Evolutionary conservation across 2,113 vertebrate species (phyloP).

Genomic region (Craseonycteris thonglongyai): DNA sequence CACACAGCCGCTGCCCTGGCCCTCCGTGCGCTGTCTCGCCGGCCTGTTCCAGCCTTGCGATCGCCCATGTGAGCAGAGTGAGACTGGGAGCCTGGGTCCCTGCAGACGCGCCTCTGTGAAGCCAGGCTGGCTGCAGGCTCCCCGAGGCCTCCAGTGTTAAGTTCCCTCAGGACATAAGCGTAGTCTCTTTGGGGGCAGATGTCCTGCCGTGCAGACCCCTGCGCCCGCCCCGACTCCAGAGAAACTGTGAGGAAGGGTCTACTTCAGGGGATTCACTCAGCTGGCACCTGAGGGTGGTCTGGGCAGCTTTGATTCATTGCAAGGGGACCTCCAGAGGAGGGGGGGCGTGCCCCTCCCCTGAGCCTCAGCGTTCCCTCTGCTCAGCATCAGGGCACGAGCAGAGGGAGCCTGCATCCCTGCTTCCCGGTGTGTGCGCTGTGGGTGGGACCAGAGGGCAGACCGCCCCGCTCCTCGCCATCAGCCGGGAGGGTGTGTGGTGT

Average conservation of each 20-base stretch:
- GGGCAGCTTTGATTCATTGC: too few relatives aligned
- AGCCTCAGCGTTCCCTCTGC: background rate
- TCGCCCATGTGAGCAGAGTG: fast-evolving
- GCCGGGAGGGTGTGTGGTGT: background rate
- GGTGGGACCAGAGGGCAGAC: background rate
- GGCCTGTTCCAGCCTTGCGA: background rate
- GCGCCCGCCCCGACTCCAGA: background rate
- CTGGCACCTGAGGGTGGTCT: background rate
- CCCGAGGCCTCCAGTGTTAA: too few relatives aligned
- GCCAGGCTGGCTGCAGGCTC: background rate
- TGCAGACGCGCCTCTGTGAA: background rate
- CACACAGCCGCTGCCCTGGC: background rate
- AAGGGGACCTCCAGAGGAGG: too few relatives aligned
- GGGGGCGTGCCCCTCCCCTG: fast-evolving
- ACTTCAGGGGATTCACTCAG: background rate
- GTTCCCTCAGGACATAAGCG: fast-evolving
- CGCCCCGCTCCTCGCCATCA: fast-evolving
- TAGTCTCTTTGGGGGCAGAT: background rate
- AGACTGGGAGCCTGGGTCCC: background rate
- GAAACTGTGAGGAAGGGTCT: background rate
- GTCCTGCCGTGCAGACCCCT: background rate
- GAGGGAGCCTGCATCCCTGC: background rate
- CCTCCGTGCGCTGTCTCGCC: fast-evolving
- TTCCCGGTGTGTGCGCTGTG: background rate
- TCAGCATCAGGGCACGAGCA: background rate